A percentile compares a stretch with the other conserved stretches of the same genome.
phyloP scores from a whole-genome alignment of 2,888 invertebrate species.

The Volucella zonaria region DNA sequence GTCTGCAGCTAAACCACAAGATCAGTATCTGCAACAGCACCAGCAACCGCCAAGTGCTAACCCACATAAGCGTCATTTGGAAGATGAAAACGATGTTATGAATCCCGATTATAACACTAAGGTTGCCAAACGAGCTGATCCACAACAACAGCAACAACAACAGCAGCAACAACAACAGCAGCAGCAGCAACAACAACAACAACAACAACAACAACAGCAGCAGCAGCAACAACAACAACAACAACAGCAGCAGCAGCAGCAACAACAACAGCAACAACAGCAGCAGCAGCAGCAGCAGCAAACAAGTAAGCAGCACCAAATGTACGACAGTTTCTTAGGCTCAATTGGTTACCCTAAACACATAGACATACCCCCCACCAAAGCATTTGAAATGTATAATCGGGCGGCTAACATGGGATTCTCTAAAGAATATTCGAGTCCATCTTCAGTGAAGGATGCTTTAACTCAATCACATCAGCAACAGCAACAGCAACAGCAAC shows the following conservation, averaged over 20 bases:
- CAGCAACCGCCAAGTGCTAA: constrained; percentile 74
- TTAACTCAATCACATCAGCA: constrained; percentile 75
- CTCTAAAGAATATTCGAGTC: constrained; percentile 79
- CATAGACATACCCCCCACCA: constrained; percentile 80
- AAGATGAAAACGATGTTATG: constrained; percentile 75
- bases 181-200: constrained; percentile 75
- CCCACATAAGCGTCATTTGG: constrained; percentile 78
- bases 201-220: constrained; percentile 64
- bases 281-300: constrained; percentile 76
- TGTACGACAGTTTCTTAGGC: constrained; percentile 82
- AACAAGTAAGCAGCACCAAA: constrained; percentile 79
- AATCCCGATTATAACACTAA: constrained; percentile 79
- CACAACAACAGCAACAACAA: constrained; percentile 74
- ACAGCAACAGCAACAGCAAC: constrained; percentile 77
- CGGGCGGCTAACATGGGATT: constrained; percentile 82
- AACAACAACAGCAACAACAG: constrained; percentile 67
- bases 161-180: constrained; percentile 75
- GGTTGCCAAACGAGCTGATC: constrained; percentile 77
- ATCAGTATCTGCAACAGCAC: constrained; percentile 51
- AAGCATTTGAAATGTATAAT: constrained; percentile 82
- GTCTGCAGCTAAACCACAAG: constrained; percentile 58
- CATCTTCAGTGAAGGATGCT: constrained; percentile 75
- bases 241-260: constrained; percentile 75
- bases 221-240: constrained; percentile 75
- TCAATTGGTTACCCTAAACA: constrained; percentile 81